These are phyloP conservation scores for Pelodiscus sinensis DNA, from an alignment of 2,113 vertebrate species.

Conservation along the genomic window DNA sequence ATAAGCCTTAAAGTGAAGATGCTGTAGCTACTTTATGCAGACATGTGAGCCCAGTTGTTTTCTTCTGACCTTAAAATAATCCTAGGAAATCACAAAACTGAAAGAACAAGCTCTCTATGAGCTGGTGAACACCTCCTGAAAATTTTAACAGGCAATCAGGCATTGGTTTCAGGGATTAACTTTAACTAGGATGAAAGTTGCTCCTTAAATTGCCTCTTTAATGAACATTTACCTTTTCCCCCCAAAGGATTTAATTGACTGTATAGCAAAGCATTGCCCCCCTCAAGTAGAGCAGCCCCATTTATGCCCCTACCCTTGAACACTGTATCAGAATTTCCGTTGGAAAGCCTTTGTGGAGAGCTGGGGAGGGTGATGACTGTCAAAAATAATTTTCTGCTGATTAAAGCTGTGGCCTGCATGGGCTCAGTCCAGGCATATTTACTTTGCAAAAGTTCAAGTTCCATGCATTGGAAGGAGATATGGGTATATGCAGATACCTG, in stretches of 20 bases:
- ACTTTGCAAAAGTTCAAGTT: neutral
- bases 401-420: neutral
- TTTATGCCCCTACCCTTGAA: no score
- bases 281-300: neutral
- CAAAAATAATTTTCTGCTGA: neutral
- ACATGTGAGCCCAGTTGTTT: conserved; percentile 10
- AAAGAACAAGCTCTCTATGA: neutral
- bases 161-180: conserved; percentile 39
- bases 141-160: conserved; percentile 43
- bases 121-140: conserved; percentile 11
- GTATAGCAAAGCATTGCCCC: neutral
- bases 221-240: conserved; percentile 23
- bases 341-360: neutral
- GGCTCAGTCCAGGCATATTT: neutral
- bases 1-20: neutral
- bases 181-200: conserved; percentile 40
- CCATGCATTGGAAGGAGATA: neutral
- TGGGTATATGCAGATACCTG: neutral
- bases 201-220: neutral
- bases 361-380: neutral
- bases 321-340: neutral
- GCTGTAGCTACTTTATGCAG: neutral
- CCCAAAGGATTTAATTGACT: neutral
- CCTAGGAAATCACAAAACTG: conserved; percentile 22
- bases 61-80: neutral